These are phyloP conservation scores for Zosterops pallidus DNA, from an alignment of 2,113 vertebrate species.

Conservation along the genomic window DNA sequence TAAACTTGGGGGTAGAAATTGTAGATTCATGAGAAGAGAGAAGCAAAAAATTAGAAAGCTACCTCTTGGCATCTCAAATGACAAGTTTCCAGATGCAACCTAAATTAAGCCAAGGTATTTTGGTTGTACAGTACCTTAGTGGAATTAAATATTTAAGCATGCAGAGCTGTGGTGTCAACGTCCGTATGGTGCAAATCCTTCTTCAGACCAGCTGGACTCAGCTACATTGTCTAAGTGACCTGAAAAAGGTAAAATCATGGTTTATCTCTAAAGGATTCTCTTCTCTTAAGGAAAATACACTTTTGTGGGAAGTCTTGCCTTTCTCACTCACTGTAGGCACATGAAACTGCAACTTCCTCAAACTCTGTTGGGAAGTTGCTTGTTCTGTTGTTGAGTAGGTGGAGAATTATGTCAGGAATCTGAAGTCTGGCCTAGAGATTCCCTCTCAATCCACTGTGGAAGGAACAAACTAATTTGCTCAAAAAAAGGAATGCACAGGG, in stretches of 20 bases:
- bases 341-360: neutral
- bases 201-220: neutral
- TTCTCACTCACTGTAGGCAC: neutral
- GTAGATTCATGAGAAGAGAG: neutral
- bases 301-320: neutral
- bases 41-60: neutral
- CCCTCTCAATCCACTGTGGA: neutral
- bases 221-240: neutral
- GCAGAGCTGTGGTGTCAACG: neutral
- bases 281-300: neutral
- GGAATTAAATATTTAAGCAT: neutral
- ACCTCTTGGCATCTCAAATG: neutral
- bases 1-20: neutral
- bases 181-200: neutral
- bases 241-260: neutral
- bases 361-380: neutral
- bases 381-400: neutral
- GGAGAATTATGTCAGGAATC: conserved; percentile 39
- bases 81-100: neutral
- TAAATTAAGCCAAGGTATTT: conserved; percentile 38
- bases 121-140: neutral
- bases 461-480: neutral
- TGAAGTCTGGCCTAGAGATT: neutral
- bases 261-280: neutral
- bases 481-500: neutral